Base-by-base conservation (phyloP, 2,113 vertebrate species). In the Suncus etruscus region DNA sequence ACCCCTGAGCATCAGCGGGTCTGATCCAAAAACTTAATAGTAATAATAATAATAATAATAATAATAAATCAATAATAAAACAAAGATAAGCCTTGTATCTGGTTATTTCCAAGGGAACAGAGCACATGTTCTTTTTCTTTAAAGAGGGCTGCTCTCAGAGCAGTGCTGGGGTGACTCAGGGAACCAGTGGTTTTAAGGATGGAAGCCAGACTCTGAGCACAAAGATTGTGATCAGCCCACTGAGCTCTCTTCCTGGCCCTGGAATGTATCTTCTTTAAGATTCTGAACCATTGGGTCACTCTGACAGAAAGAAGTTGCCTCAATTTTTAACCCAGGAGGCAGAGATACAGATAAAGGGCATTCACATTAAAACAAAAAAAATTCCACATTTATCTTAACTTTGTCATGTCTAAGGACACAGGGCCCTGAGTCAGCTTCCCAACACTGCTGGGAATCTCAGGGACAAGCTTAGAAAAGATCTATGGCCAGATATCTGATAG, bases 311-410 rank as follows among this genome's bases (percentile, higher is more conserved):
- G 65, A 68, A 79, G 22, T 65, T 81, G 29, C 45, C 63, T 92
- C 47, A 4, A 27, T 84, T 81, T 72, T 54, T 16, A 92, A 6
- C 31, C 61, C 61, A 24, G 16, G 51, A 27, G 29, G 27, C 61
- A 90, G 86, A 80, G 45, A 85, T 90, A 61, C 50, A 89, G 58
- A 92, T 80, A 90, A 79, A 89, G 80, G 66, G 31, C 47, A 63
- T 83, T 89, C 45, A 80, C 68, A 65, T 29, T 39, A 39, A 39
- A 39, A 39, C 58, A 61, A 61, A 48, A 32, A 61, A 50, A 76
- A 78, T 90, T 92, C 78, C 83, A 93, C 77, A 29, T 70, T 92
- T 89, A 91, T 93, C 89, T 93, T 90, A 86, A 86, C 66, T 94
- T 86, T 48, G 48, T 83, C n/a, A 74, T 90, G 79, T 91, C 58